A percentile compares a stretch with the other conserved stretches of the same genome.
Conservation (phyloP, 2,113 vertebrate genomes). For the Antigone vipio region DNA sequence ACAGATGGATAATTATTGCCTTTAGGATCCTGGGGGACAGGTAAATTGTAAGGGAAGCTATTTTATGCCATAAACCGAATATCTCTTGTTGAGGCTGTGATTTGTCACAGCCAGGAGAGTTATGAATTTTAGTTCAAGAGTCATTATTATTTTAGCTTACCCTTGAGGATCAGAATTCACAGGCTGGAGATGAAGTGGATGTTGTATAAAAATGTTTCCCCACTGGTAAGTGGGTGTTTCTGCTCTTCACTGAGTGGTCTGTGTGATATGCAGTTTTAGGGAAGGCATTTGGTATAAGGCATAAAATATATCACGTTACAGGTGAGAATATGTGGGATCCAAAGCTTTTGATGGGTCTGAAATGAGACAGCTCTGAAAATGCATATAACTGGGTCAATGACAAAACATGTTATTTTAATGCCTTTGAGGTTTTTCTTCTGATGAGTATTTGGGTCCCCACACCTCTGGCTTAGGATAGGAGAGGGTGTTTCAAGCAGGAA, state of each 20-base stretch:
- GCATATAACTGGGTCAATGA: constrained; percentile 3
- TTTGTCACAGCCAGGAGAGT: constrained; percentile 48
- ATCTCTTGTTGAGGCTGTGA: neutral
- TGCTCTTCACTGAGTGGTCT: neutral
- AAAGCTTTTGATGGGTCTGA: constrained; percentile 15
- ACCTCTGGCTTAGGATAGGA: neutral
- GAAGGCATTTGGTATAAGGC: neutral
- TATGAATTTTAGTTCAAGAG: constrained; percentile 55
- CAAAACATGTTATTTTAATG: constrained; percentile 4
- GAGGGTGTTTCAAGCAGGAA: neutral
- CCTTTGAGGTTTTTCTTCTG: neutral
- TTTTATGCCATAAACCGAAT: constrained; percentile 2
- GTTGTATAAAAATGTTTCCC: constrained; percentile 4
- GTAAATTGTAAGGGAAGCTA: constrained; percentile 24
- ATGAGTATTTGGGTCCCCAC: neutral
- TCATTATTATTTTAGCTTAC: constrained; percentile 24
- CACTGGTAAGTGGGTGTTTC: neutral
- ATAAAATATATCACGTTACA: constrained; percentile 50
- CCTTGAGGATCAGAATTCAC: constrained; percentile 37
- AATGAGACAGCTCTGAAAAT: constrained; percentile 10
- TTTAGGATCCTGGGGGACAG: constrained; percentile 13
- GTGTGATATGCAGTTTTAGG: neutral
- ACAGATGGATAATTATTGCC: neutral
- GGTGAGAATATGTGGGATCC: constrained; percentile 40
- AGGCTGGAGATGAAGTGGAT: constrained; percentile 18